Evolutionary conservation across 2,113 vertebrate genomes (phyloP).

Genomic region (rat (Rattus norvegicus)): GRCr8 NC_086020.1:118679001-118679500

Average conservation of each 20-base stretch:
- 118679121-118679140: neutral
- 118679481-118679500: neutral
- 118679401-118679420: neutral
- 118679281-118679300: too few relatives aligned
- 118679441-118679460: neutral
- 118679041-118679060: neutral
- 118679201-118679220: neutral
- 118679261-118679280: neutral
- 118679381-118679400: neutral
- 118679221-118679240: neutral
- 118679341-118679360: neutral
- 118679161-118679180: neutral
- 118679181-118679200: neutral
- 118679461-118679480: neutral
- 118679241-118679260: neutral
- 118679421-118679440: neutral
- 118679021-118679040: too few relatives aligned
- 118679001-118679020: neutral
- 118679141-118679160: neutral
- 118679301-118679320: neutral
- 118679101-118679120: neutral
- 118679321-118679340: neutral
- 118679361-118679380: conserved; percentile 34
- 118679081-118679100: neutral
- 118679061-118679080: neutral